phyloP scores from a whole-genome alignment of 2,888 invertebrate genomes.

The Tridacna crocea region DNA sequence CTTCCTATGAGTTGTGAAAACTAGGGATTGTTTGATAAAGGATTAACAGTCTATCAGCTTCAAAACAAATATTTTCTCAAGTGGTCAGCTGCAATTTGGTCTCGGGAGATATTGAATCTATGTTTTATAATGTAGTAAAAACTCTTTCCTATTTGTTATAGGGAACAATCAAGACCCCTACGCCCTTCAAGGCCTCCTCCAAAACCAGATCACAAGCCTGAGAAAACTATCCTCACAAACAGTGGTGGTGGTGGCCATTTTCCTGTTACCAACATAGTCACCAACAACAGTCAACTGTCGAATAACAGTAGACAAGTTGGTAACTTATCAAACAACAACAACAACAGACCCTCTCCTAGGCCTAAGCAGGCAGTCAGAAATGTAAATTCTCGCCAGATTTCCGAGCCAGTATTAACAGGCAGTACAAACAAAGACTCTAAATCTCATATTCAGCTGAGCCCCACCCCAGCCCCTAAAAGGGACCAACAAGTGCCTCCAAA shows the following conservation, averaged over 20 bases:
- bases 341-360: constrained; percentile 29
- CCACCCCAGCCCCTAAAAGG: constrained; percentile 38
- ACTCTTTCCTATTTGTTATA: constrained; percentile 8
- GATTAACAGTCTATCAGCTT: no score
- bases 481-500: constrained; percentile 41
- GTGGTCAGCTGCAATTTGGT: no score
- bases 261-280: background rate
- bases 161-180: constrained; percentile 46
- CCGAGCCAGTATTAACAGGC: constrained; percentile 65
- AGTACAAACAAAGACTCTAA: constrained; percentile 66
- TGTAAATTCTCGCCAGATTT: constrained; percentile 46
- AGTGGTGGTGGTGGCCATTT: background rate
- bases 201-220: constrained; percentile 35
- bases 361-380: constrained; percentile 13
- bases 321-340: constrained; percentile 4
- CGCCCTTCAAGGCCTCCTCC: constrained; percentile 49
- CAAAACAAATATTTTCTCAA: no score
- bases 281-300: constrained; percentile 4
- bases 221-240: background rate
- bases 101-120: no score
- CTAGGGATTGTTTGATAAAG: no score
- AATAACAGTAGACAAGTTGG: background rate
- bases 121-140: no score
- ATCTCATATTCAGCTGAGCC: constrained; percentile 57
- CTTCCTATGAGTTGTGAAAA: no score